Percentiles rank a stretch among this genome's conserved stretches.
Evolutionary conservation across 2,888 invertebrate genomes (phyloP).

Genomic region (Cataglyphis cursor): DNA sequence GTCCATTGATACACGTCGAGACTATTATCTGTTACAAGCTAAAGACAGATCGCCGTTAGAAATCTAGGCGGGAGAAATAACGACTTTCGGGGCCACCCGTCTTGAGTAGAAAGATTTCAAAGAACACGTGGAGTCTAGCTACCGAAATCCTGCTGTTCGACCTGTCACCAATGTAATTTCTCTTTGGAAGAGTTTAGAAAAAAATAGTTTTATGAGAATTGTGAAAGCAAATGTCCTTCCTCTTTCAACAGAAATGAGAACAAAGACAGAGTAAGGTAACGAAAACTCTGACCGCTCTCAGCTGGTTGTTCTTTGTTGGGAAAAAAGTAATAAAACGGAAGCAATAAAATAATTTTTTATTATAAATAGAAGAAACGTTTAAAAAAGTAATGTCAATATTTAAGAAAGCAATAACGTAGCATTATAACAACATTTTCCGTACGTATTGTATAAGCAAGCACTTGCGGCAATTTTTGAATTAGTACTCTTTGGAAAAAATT

Average conservation of each 20-base stretch:
- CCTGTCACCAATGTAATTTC: not conserved
- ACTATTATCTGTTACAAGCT: conserved; percentile 48
- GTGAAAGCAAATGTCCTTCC: not conserved
- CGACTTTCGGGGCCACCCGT: conserved; percentile 82
- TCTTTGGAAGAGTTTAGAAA: not conserved
- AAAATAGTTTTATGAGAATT: not conserved
- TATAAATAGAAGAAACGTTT: not conserved
- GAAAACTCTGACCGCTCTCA: not conserved
- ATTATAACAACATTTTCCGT: not conserved
- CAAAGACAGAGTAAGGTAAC: not conserved
- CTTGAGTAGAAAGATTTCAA: conserved; percentile 54
- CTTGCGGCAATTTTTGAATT: not conserved
- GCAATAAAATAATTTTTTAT: not conserved
- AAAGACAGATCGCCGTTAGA: conserved; percentile 54
- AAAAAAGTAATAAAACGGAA: not conserved
- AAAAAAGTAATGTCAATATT: not conserved
- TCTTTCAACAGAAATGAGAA: not conserved
- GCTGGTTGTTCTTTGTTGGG: not conserved
- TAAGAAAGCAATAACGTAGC: conserved; percentile 1
- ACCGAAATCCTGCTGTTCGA: conserved; percentile 47
- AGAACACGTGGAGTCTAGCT: conserved; percentile 48
- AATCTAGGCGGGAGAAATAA: conserved; percentile 76
- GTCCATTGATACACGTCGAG: conserved; percentile 25
- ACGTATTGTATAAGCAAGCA: not conserved
- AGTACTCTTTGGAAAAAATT: not conserved